Evolutionary conservation across 2,113 vertebrate species (phyloP).

Genomic region (Grammatotria lemairii): DNA sequence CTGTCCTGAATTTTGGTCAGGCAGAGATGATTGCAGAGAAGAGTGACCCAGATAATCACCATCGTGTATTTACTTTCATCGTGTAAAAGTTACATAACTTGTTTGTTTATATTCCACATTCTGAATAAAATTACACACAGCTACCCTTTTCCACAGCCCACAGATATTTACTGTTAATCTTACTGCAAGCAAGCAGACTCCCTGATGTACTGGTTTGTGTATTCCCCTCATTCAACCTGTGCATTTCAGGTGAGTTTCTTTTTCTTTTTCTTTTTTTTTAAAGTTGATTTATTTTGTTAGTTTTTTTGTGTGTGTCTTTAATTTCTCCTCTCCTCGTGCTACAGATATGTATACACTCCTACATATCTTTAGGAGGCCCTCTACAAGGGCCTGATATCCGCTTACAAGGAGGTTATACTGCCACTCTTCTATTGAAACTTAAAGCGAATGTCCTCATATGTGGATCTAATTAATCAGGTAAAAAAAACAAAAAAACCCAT

Average conservation of each 20-base stretch:
- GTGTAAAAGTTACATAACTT: background rate
- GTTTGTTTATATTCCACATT: background rate
- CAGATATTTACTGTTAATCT: background rate
- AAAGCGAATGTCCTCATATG: background rate
- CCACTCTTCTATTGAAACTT: background rate
- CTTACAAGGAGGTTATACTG: background rate
- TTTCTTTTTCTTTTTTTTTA: rapidly evolving
- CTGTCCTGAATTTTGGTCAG: background rate
- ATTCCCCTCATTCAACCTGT: background rate
- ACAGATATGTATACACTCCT: too few relatives aligned
- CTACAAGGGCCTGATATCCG: background rate
- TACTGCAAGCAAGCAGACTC: background rate
- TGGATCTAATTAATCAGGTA: background rate
- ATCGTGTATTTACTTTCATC: background rate
- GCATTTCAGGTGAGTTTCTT: background rate
- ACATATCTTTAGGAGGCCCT: background rate
- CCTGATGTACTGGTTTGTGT: background rate
- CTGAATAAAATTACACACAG: background rate
- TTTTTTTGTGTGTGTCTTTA: background rate
- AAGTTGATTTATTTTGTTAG: background rate
- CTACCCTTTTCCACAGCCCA: background rate
- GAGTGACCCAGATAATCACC: background rate
- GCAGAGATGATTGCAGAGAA: background rate
- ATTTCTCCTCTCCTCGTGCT: rapidly evolving
- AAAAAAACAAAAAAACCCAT: rapidly evolving